Conservation (phyloP, 1,140 invertebrate species). For the Colletes latitarsis region DNA sequence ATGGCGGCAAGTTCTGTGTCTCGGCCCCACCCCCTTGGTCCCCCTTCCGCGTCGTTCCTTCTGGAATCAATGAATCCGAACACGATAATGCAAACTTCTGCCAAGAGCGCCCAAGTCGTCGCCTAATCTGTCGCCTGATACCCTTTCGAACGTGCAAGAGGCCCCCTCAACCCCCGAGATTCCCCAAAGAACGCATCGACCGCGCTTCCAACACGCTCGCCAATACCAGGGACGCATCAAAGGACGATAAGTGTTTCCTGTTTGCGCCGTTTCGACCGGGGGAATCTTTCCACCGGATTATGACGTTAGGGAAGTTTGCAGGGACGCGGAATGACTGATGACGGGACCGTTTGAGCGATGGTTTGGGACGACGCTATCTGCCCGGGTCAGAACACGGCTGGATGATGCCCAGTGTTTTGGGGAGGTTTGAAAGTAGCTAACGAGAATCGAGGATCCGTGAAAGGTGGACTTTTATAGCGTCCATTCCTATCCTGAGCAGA, state of each 20-base stretch:
- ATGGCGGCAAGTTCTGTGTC: conserved; percentile 63
- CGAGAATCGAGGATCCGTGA: too few relatives aligned
- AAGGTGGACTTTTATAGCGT: too few relatives aligned
- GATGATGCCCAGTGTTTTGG: background rate
- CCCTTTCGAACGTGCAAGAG: conserved; percentile 50
- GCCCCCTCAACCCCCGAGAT: background rate
- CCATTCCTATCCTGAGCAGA: too few relatives aligned
- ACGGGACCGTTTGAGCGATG: background rate
- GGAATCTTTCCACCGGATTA: conserved; percentile 10
- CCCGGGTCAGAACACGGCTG: too few relatives aligned
- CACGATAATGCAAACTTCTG: conserved; percentile 77
- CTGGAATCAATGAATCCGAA: conserved; percentile 78
- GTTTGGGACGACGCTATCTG: background rate
- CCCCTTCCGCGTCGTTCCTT: conserved; percentile 30
- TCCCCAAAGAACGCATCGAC: conserved; percentile 16
- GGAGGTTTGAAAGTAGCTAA: background rate
- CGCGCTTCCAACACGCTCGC: background rate
- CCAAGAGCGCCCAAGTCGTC: conserved; percentile 52
- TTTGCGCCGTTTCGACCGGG: background rate
- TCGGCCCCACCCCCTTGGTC: background rate
- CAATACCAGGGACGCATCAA: background rate
- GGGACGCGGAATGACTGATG: background rate
- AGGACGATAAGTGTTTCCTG: conserved; percentile 11
- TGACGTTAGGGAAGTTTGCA: background rate
- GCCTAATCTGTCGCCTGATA: conserved; percentile 66